Percentiles rank a stretch among this genome's conserved stretches.
Evolutionary conservation across 2,888 invertebrate species (phyloP).

Genomic region (Dusona sp.): DNA sequence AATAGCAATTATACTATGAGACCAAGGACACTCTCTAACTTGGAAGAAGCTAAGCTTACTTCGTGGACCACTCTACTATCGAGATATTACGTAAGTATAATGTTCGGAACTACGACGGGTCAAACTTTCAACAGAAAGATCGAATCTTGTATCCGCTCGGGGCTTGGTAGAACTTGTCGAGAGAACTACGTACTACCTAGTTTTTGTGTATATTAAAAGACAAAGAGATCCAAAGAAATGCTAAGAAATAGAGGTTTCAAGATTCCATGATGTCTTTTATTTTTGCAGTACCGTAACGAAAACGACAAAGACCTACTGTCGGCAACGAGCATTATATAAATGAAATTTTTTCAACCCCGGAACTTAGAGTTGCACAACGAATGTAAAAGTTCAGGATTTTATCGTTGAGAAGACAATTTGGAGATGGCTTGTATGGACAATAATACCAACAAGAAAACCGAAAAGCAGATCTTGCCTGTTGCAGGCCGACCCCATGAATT

Average conservation of each 20-base stretch:
- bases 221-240: conserved; percentile 13
- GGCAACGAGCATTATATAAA: conserved; percentile 9
- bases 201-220: background rate
- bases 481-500: background rate
- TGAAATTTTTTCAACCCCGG: conserved; percentile 43
- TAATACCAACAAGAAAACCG: conserved; percentile 1
- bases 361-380: background rate
- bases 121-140: conserved; percentile 57
- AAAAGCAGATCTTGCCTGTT: conserved; percentile 14
- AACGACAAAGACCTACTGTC: conserved; percentile 42
- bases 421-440: conserved; percentile 9
- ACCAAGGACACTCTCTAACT: conserved; percentile 65
- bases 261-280: conserved; percentile 26
- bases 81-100: conserved; percentile 51
- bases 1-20: conserved; percentile 77
- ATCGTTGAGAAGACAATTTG: background rate
- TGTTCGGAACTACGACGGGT: conserved; percentile 27
- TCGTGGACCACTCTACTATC: conserved; percentile 34
- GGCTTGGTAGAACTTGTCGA: conserved; percentile 23
- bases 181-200: conserved; percentile 7
- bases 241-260: conserved; percentile 13
- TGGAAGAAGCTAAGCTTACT: conserved; percentile 49
- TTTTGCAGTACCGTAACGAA: conserved; percentile 49
- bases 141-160: conserved; percentile 42
- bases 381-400: conserved; percentile 28